Percentiles rank a stretch among this genome's conserved stretches.
Evolutionary conservation across 2,888 invertebrate genomes (phyloP).

Genomic region (Cepaea hortensis): DNA sequence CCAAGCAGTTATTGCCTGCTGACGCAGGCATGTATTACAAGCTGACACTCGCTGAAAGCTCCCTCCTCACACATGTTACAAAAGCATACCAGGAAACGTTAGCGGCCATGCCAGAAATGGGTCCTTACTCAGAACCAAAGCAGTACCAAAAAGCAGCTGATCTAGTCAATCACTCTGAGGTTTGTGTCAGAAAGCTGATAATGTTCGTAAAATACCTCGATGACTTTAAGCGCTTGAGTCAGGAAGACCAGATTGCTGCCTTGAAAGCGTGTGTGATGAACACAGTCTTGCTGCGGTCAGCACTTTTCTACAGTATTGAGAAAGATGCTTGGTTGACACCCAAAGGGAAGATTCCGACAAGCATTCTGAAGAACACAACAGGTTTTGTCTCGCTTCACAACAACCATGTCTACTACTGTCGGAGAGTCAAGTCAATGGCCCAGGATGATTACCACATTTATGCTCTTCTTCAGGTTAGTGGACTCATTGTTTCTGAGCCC

Average conservation of each 20-base stretch:
- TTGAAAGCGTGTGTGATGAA: constrained; percentile 83
- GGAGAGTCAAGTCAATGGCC: constrained; percentile 75
- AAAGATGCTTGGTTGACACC: constrained; percentile 89
- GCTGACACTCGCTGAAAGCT: constrained; percentile 56
- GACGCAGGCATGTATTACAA: constrained; percentile 59
- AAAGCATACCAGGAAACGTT: constrained; percentile 62
- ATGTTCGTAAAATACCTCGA: constrained; percentile 80
- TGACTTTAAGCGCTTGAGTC: constrained; percentile 94
- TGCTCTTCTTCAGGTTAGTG: constrained; percentile 79
- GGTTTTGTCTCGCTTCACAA: constrained; percentile 73
- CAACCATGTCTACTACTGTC: constrained; percentile 72
- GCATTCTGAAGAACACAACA: constrained; percentile 92
- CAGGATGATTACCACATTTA: constrained; percentile 92
- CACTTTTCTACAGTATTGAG: constrained; percentile 92
- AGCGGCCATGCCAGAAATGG: constrained; percentile 55
- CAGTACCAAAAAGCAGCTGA: constrained; percentile 78
- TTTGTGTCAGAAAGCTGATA: constrained; percentile 88
- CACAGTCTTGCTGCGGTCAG: constrained; percentile 89
- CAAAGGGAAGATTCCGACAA: constrained; percentile 86
- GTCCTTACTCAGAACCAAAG: constrained; percentile 53
- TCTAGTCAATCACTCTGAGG: constrained; percentile 82
- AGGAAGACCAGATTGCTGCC: constrained; percentile 92
- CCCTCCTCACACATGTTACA: constrained; percentile 58
- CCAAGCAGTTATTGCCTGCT: constrained; percentile 51
- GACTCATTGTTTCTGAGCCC: too few relatives aligned